These are phyloP conservation scores for Siniperca chuatsi DNA, from an alignment of 2,113 vertebrate species.

Conservation along the genomic window DNA sequence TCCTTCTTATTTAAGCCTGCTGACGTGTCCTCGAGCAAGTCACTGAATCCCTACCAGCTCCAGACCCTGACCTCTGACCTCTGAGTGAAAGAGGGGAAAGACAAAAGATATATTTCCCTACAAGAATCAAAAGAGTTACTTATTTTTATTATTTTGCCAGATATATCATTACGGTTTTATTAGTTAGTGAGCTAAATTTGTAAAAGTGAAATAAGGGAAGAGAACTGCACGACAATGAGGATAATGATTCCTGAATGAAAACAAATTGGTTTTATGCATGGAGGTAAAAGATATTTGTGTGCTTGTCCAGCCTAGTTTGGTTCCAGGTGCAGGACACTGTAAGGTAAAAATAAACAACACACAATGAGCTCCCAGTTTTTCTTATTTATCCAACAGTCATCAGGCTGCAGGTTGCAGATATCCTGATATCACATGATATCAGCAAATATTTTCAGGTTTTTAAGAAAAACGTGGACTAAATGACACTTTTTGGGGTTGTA, in stretches of 20 bases:
- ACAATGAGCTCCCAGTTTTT: too few relatives aligned
- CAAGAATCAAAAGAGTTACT: background rate
- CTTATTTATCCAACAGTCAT: too few relatives aligned
- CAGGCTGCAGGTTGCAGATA: too few relatives aligned
- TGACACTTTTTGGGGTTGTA: background rate
- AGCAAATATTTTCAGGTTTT: background rate
- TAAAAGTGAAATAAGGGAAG: too few relatives aligned
- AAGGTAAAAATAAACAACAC: background rate
- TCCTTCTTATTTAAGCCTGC: background rate
- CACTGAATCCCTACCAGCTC: background rate
- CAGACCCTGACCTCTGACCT: constrained; percentile 18
- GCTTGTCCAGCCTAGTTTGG: background rate
- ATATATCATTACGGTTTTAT: too few relatives aligned
- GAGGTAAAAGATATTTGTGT: background rate
- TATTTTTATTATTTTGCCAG: too few relatives aligned
- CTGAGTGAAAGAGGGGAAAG: background rate
- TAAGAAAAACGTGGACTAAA: background rate
- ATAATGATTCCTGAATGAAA: too few relatives aligned
- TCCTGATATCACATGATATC: background rate
- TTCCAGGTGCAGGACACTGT: background rate
- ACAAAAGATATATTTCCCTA: background rate
- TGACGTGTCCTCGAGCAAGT: background rate
- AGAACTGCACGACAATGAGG: too few relatives aligned
- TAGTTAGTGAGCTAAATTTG: too few relatives aligned
- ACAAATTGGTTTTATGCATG: too few relatives aligned